Evolutionary conservation across 2,113 vertebrate genomes (phyloP), one percentile per base, ranked within the genome.

Genomic region (Hystrix cristata): DNA sequence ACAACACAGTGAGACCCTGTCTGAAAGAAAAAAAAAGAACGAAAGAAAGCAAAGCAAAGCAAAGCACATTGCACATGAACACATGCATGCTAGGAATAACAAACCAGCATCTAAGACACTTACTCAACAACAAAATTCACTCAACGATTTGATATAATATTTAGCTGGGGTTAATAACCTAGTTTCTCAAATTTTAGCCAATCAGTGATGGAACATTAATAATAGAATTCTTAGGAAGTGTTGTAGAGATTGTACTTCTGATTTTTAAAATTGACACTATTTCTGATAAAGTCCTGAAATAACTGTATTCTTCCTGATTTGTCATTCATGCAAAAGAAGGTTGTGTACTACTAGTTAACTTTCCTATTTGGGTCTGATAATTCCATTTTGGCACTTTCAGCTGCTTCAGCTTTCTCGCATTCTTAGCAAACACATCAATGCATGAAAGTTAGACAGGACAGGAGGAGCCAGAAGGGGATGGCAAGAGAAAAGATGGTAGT

Each of bases 231-330:
- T 83, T 80, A 62, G 69, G 6, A 94, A 64, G 16, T 82, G 1
- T 38, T 72, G 13, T 65, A 71, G n/a, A 87, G 82, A 72, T 64
- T 25, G 13, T 53, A 81, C 31, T 80, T 93, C 57, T 93, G 23
- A 60, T 72, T 91, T 92, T 69, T 5, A 59, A 55, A 46, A 38
- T 80, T 48, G 62, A n/a, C 23, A 62, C 72, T 55, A 59, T 79
- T 80, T 93, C 31, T 55, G 57, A 59, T 34, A 34, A 87, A 60
- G 12, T 81, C 19, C 16, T 69, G 11, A 69, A 87, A 64, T 10
- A 87, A 62, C 71, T 82, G 55, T 85, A 13, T 46, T 95, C 94
- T 92, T 76, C 34, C 12, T 81, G 60, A 90, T 60, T 87, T 71
- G 25, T 51, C 14, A 4, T 55, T 92, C n/a, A 57, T 7, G 13